Evolutionary conservation across 2,797 vertebrate species (phyloP).

Genomic region (Hippoglossus hippoglossus): DNA sequence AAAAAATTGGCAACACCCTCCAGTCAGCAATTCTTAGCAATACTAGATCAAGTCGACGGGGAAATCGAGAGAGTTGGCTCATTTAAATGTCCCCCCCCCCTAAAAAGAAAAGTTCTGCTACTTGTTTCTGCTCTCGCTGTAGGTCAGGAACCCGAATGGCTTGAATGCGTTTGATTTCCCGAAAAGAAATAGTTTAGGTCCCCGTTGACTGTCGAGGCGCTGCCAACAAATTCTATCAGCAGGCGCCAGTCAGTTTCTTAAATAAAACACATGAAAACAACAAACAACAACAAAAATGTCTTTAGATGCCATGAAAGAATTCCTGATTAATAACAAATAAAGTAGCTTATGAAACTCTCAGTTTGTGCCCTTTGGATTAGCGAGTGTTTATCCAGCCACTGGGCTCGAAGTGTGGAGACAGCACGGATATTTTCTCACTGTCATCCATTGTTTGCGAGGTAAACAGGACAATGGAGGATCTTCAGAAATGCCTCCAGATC

Average conservation of each 20-base stretch:
- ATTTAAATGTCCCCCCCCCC: slow-evolving; percentile 29
- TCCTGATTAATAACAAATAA: slow-evolving; percentile 55
- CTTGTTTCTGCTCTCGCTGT: slow-evolving; percentile 19
- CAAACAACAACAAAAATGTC: neutral
- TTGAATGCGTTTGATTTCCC: slow-evolving; percentile 42
- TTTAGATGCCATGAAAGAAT: slow-evolving; percentile 28
- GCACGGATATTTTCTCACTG: slow-evolving; percentile 47
- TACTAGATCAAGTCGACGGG: slow-evolving; percentile 47
- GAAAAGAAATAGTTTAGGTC: slow-evolving; percentile 60
- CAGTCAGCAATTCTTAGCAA: slow-evolving; percentile 37
- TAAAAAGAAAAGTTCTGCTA: slow-evolving; percentile 22
- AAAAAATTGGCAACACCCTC: slow-evolving; percentile 35
- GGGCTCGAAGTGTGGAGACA: slow-evolving; percentile 25
- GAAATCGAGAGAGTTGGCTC: slow-evolving; percentile 50
- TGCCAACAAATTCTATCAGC: slow-evolving; percentile 39
- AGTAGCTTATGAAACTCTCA: slow-evolving; percentile 38
- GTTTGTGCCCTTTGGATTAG: slow-evolving; percentile 48
- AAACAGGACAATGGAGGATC: slow-evolving; percentile 76
- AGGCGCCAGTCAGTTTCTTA: slow-evolving; percentile 26
- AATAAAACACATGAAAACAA: slow-evolving; percentile 29
- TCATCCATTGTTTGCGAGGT: slow-evolving; percentile 68
- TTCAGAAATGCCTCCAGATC: slow-evolving; percentile 72
- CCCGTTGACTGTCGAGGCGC: slow-evolving; percentile 11
- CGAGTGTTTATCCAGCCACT: slow-evolving; percentile 2
- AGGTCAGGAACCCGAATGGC: slow-evolving; percentile 45